Conservation (phyloP, 2,888 invertebrate species). For the Meghimatium bilineatum region DNA sequence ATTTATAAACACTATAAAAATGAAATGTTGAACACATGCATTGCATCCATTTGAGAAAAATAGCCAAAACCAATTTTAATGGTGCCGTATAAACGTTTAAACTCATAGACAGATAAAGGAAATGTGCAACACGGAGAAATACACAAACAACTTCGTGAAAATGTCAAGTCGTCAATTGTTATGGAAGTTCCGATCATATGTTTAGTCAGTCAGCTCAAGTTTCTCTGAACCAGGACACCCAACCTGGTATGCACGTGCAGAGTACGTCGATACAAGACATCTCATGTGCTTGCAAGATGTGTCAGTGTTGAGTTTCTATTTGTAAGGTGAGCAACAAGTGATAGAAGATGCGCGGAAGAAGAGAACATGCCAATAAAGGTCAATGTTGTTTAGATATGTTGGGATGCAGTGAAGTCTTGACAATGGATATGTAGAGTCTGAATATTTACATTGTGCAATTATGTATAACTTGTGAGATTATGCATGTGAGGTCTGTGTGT, state of each 20-base stretch:
- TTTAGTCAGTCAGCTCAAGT: not conserved
- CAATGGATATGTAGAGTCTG: no score
- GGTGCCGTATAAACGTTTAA: not conserved
- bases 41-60: no score
- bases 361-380: not conserved
- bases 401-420: no score
- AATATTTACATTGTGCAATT: no score
- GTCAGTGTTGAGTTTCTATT: not conserved
- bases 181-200: not conserved
- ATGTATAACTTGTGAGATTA: no score
- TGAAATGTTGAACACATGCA: no score
- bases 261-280: not conserved
- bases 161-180: not conserved
- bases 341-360: not conserved
- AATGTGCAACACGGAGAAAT: not conserved
- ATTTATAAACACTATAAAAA: no score
- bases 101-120: not conserved
- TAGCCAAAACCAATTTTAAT: no score
- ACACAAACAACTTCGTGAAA: not conserved
- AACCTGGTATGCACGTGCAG: not conserved
- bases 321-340: constrained; percentile 20
- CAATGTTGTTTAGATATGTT: not conserved
- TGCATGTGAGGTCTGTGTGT: no score
- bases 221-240: not conserved
- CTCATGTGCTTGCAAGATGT: not conserved